Conservation (phyloP, 2,113 vertebrate species). For the Rhinogobius similis region DNA sequence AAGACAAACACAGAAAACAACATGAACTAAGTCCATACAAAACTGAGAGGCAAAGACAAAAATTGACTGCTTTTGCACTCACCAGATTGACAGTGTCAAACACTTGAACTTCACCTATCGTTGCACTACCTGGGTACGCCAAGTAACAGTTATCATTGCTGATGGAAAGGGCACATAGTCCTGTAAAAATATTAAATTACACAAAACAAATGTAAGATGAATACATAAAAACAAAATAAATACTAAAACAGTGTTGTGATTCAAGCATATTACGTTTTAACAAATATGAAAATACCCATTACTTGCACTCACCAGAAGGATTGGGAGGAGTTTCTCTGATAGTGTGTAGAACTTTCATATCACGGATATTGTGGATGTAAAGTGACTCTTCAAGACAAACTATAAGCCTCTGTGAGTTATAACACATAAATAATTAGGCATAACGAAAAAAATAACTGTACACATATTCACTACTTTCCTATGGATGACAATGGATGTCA, state of each 20-base stretch:
- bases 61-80: constrained; percentile 31
- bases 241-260: no score
- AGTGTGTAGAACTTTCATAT: constrained; percentile 99
- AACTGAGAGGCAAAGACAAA: not conserved
- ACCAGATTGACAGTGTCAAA: constrained; percentile 99
- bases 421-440: not conserved
- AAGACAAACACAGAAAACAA: constrained; percentile 3
- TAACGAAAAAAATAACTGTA: not conserved
- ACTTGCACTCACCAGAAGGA: constrained; percentile 81
- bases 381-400: constrained; percentile 98
- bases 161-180: constrained; percentile 92
- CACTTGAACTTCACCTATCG: constrained; percentile 97
- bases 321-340: constrained; percentile 98
- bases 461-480: not conserved
- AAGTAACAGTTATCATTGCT: constrained; percentile 98
- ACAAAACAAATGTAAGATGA: not conserved
- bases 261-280: not conserved
- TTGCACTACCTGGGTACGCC: constrained; percentile 95
- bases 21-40: not conserved
- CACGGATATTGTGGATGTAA: constrained; percentile 98
- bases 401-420: constrained; percentile 86
- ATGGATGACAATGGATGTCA: not conserved
- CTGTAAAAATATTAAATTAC: constrained; percentile 67
- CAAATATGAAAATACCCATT: not conserved
- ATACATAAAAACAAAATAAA: no score